A percentile compares a stretch with the other conserved stretches of the same genome.
These are phyloP conservation scores for Callinectes sapidus DNA, from an alignment of 2,888 invertebrate genomes.

Conservation along the genomic window DNA sequence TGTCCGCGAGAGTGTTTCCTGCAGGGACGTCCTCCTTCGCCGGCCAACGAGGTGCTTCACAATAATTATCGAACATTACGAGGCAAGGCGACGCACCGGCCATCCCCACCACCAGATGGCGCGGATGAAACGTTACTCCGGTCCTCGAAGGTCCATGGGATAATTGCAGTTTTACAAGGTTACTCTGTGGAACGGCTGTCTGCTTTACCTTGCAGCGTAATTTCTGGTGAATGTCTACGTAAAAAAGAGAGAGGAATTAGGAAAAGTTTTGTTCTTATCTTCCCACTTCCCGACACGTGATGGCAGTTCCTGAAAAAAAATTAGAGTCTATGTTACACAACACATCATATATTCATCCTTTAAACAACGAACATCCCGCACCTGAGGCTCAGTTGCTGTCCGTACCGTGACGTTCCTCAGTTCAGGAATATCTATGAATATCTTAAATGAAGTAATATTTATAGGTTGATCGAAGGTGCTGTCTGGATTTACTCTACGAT, in stretches of 20 bases:
- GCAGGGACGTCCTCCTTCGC: neutral
- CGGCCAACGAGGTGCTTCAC: neutral
- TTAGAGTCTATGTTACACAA: neutral
- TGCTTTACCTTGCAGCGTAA: neutral
- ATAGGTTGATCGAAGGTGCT: too few species aligned
- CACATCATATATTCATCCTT: neutral
- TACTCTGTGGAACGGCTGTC: neutral
- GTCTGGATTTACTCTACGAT: too few species aligned
- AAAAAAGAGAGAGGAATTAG: neutral
- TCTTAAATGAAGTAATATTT: too few species aligned
- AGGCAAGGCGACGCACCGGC: neutral
- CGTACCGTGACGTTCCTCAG: neutral
- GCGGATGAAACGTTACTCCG: neutral
- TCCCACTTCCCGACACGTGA: too few species aligned
- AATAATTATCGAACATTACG: neutral
- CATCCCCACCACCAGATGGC: neutral
- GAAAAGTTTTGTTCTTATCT: neutral
- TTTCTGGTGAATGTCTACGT: neutral
- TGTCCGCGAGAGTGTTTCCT: neutral
- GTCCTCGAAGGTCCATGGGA: neutral
- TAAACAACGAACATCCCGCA: neutral
- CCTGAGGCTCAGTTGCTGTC: neutral
- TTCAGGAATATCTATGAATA: too few species aligned
- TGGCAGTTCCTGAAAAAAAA: neutral
- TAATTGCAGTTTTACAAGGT: neutral